These are phyloP conservation scores for Monoplex corrugatus DNA, from an alignment of 2,888 invertebrate species.

Conservation along the genomic window DNA sequence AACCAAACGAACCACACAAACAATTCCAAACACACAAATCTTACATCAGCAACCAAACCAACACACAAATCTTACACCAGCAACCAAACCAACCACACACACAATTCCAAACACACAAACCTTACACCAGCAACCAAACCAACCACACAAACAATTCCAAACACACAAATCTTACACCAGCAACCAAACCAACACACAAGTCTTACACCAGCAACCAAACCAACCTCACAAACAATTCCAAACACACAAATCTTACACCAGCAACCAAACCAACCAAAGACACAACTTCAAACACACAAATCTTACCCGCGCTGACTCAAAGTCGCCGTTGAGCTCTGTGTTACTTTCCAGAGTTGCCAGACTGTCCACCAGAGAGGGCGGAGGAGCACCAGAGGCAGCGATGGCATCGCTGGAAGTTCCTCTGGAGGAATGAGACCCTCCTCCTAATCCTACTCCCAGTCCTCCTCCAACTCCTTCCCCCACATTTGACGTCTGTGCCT, in stretches of 20 bases:
- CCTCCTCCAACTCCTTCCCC: conserved; percentile 8
- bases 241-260: no score
- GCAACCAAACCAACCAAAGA: no score
- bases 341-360: background rate
- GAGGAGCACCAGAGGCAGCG: background rate
- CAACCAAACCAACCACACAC: background rate
- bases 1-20: no score
- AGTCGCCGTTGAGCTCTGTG: background rate
- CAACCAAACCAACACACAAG: background rate
- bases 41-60: no score
- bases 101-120: background rate
- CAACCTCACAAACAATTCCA: no score
- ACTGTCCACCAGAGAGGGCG: background rate
- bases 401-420: background rate
- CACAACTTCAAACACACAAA: no score
- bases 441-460: no score
- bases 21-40: no score
- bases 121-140: background rate
- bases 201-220: no score
- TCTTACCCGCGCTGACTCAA: background rate
- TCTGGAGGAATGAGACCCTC: background rate
- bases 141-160: no score
- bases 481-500: background rate
- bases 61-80: background rate
- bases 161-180: no score